Conservation (phyloP, 2,888 invertebrate genomes). For the Drosophila borealis region DNA sequence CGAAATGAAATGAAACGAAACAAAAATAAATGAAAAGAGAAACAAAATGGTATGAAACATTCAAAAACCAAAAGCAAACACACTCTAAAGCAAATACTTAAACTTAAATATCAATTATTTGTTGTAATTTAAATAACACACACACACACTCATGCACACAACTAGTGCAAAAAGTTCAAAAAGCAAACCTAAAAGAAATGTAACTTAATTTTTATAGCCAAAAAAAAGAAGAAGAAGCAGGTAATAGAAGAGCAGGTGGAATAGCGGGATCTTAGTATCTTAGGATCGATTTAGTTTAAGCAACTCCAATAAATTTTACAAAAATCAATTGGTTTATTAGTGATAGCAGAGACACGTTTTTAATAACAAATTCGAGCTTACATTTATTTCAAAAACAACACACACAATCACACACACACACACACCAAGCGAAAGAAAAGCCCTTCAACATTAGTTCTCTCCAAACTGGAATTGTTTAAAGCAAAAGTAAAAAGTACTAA, state of each 20-base stretch:
- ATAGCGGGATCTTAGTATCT: slow-evolving; percentile 48
- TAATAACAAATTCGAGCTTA: slow-evolving; percentile 73
- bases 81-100: slow-evolving; percentile 51
- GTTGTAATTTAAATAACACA: slow-evolving; percentile 60
- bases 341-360: slow-evolving; percentile 62
- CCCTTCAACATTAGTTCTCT: slow-evolving; percentile 50
- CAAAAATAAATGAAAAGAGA: slow-evolving; percentile 43
- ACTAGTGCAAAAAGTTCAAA: slow-evolving; percentile 75
- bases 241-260: slow-evolving; percentile 10
- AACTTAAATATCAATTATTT: slow-evolving; percentile 63
- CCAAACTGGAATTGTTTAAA: slow-evolving; percentile 58
- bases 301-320: slow-evolving; percentile 58
- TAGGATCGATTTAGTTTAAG: slow-evolving; percentile 72
- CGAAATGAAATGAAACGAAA: slow-evolving; percentile 56
- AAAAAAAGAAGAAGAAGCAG: slow-evolving; percentile 76
- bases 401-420: slow-evolving; percentile 2
- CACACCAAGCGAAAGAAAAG: slow-evolving; percentile 26
- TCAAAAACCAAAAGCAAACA: slow-evolving; percentile 39
- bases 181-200: slow-evolving; percentile 65
- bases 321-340: slow-evolving; percentile 65
- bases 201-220: slow-evolving; percentile 84
- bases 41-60: slow-evolving; percentile 42
- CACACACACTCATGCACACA: slow-evolving; percentile 53
- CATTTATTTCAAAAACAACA: slow-evolving; percentile 64
- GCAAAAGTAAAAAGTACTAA: slow-evolving; percentile 4